Evolutionary conservation across 2,113 vertebrate genomes (phyloP).

Genomic region (Pygoscelis adeliae): DNA sequence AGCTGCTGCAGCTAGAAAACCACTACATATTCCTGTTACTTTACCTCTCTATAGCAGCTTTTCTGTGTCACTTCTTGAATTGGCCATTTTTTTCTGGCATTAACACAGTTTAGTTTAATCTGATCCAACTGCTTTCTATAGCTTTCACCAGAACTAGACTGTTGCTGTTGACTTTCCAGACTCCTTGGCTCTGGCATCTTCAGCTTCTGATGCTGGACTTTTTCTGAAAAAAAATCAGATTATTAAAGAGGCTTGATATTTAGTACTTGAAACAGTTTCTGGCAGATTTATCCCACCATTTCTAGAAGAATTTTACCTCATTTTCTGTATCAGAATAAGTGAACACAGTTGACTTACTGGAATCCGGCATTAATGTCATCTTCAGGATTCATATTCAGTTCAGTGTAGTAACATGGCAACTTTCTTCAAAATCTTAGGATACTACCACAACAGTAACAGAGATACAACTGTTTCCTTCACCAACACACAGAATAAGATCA

Average conservation of each 20-base stretch:
- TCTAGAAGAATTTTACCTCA: neutral
- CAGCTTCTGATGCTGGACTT: constrained; percentile 29
- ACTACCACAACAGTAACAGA: neutral
- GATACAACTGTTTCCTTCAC: neutral
- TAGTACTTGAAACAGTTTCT: neutral
- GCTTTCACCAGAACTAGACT: constrained; percentile 7
- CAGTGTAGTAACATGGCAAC: neutral
- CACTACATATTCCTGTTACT: neutral
- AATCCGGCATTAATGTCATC: neutral
- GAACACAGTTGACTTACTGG: neutral
- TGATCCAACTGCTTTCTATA: constrained; percentile 44
- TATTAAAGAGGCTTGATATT: neutral
- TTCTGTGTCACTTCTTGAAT: constrained; percentile 39
- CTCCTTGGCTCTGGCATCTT: constrained; percentile 5
- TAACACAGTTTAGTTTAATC: constrained; percentile 8
- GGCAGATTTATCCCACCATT: neutral
- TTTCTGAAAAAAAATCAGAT: constrained; percentile 19
- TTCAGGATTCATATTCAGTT: neutral
- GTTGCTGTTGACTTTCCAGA: constrained; percentile 46
- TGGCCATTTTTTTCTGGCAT: constrained; percentile 23
- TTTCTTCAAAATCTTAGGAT: neutral
- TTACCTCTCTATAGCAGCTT: constrained; percentile 63
- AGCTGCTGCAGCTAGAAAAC: neutral
- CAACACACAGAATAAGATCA: neutral
- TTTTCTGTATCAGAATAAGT: neutral